phyloP scores from a whole-genome alignment of 2,888 invertebrate genomes.

The Heliconius ismenius region DNA sequence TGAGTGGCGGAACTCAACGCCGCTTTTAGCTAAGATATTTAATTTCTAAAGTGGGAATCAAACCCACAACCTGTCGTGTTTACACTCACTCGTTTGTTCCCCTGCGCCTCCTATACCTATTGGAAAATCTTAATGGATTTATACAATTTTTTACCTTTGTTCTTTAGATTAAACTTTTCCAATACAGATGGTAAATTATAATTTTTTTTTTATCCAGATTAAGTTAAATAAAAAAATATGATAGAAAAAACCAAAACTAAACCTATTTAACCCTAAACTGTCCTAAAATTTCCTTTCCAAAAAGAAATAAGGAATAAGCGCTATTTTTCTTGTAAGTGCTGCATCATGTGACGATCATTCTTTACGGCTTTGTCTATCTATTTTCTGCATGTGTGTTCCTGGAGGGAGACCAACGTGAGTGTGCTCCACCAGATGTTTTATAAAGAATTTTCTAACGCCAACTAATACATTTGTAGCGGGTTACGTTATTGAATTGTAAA shows the following conservation, averaged over 20 bases:
- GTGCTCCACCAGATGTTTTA: conserved; percentile 48
- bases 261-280: conserved; percentile 63
- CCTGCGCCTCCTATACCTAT: no score
- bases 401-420: conserved; percentile 46
- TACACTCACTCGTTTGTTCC: no score
- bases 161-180: no score
- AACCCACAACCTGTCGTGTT: no score
- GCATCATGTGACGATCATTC: conserved; percentile 77
- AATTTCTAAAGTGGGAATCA: no score
- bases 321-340: conserved; percentile 69
- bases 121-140: no score
- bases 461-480: background rate
- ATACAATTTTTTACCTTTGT: no score
- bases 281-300: conserved; percentile 53
- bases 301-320: conserved; percentile 57
- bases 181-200: background rate
- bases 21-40: no score
- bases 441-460: conserved; percentile 22
- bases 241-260: conserved; percentile 22
- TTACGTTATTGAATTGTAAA: background rate
- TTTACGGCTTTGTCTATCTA: conserved; percentile 73
- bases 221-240: background rate
- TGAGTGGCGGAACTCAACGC: no score
- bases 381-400: conserved; percentile 48
- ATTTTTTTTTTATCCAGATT: no score